Evolutionary conservation across 2,888 invertebrate species (phyloP), one percentile per base, ranked within the genome.

Genomic region (Psylliodes chrysocephalus): DNA sequence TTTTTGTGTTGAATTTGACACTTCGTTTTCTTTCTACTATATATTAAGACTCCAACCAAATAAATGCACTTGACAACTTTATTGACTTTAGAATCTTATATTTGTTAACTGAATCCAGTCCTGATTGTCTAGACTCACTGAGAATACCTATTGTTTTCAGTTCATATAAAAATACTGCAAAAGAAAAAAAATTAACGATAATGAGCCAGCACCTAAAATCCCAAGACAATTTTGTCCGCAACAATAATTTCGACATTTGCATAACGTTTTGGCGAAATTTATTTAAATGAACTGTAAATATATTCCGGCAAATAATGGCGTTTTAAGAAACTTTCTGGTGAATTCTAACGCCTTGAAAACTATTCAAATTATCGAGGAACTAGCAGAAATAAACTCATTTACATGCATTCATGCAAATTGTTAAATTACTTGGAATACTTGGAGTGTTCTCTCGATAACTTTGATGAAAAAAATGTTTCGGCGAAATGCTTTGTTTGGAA

Each of bases 201-300:
- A 59, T 59, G 25, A 49, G 47, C 33, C 44, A 17, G 22, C 38
- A 17, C 38, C 30, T 33, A 61, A 60, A 59, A 68, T 64, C 38
- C 49, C 40, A 28, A 49, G 17, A 59, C 49, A 49, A 54, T 44
- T 18, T 55, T 10, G 8, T 42, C 28, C 1, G 59, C 25, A 22
- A 22, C 15, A 30, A 53, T 55, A 49, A 49, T 49, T 59, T 30
- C 64, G 40, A 14, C 59, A 67, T 70, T 71, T 71, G 71, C 71
- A 71, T 71, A 69, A 47, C 61, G 60, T 68, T 71, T 65, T 52
- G 57, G 28, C 54, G 28, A 68, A 68, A 67, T 70, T 70, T 70
- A 71, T 71, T 71, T 62, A 71, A 71, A 71, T 71, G 65, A 67
- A 64, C 64, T 65, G 66, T 68, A 66, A 68, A 68, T 68, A 54